Percentiles rank a stretch among this genome's conserved stretches.
Conservation (phyloP, 2,888 invertebrate species). For the Conomelus anceps region DNA sequence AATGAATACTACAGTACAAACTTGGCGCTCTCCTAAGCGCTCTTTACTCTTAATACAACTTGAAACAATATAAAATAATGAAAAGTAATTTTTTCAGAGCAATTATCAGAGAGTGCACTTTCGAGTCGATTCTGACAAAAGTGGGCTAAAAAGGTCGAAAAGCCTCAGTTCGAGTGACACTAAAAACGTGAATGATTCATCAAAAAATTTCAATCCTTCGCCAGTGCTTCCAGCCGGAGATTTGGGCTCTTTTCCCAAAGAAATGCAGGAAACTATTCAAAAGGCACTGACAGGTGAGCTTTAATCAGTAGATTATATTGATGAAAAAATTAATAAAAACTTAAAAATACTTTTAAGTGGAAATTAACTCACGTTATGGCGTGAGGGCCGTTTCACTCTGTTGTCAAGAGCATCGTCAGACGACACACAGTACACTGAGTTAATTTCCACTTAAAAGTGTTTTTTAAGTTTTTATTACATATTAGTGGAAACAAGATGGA, state of each 20-base stretch:
- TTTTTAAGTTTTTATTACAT: too few relatives aligned
- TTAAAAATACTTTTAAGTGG: neutral
- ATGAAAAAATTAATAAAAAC: neutral
- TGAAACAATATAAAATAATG: too few relatives aligned
- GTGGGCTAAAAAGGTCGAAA: slow-evolving; percentile 69
- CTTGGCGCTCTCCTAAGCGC: too few relatives aligned
- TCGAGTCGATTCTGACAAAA: slow-evolving; percentile 26
- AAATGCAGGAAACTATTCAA: slow-evolving; percentile 65
- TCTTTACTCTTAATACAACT: too few relatives aligned
- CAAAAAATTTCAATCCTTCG: neutral
- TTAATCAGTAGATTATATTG: neutral
- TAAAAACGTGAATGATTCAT: slow-evolving; percentile 54
- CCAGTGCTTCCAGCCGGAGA: slow-evolving; percentile 57
- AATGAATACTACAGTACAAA: too few relatives aligned
- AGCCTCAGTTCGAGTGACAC: slow-evolving; percentile 73
- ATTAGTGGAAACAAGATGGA: too few relatives aligned
- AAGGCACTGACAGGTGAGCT: slow-evolving; percentile 64
- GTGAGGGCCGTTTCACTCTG: too few relatives aligned
- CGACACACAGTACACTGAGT: too few relatives aligned
- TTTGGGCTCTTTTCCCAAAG: slow-evolving; percentile 64
- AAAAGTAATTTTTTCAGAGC: neutral
- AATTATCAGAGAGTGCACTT: neutral
- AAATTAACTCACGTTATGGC: neutral
- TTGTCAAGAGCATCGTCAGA: too few relatives aligned
- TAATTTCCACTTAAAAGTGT: too few relatives aligned